Base-by-base conservation (phyloP, 2,113 vertebrate species). In the Bungarus multicinctus region DNA sequence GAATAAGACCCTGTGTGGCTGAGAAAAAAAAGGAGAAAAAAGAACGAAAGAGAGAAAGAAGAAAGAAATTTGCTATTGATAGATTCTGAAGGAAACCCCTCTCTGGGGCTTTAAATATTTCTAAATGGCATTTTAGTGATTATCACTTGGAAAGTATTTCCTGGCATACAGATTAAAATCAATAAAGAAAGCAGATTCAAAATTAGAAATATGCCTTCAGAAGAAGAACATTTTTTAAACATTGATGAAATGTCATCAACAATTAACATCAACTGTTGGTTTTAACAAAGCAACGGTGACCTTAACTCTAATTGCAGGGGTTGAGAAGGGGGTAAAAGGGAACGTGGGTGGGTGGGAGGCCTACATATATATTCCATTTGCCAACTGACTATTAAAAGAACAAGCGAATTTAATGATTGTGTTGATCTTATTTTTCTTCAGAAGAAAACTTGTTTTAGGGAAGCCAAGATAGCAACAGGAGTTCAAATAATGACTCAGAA, bases 171-270 rank as follows among this genome's bases (percentile, higher is more conserved):
- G 91, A 96, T 90, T 95, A 90, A 92, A 97, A 96, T 95, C 93
- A 96, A 95, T 94, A 50, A 89, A 92, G 64, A 97, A 97, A 91
- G 89, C 94, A 89, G 97, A 93, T 7, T 92, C 58, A 88, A 74
- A 94, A 87, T n/a, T 93, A 94, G 85, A 97, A 96, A 93, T 89
- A 94, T 93, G 34, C 22, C 52, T 95, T 96, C 96, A 95, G 57
- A 96, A 95, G 86, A 96, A 95, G 85, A 95, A 96, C 93, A 96
- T 93, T 94, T 92, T 92, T 92, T 89, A 94, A 93, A 64, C 92
- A 97, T 96, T 94, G 96, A 97, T 96, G 94, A 97, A 96, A 85
- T 96, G 96, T 95, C 96, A 97, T 86, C 94, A 91, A 0, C 54
- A 97, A 95, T 96, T 90, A 96, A 52, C 69, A 89, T 97, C 95